phyloP scores from a whole-genome alignment of 1,140 invertebrate genomes.

The Halesus radiatus region DNA sequence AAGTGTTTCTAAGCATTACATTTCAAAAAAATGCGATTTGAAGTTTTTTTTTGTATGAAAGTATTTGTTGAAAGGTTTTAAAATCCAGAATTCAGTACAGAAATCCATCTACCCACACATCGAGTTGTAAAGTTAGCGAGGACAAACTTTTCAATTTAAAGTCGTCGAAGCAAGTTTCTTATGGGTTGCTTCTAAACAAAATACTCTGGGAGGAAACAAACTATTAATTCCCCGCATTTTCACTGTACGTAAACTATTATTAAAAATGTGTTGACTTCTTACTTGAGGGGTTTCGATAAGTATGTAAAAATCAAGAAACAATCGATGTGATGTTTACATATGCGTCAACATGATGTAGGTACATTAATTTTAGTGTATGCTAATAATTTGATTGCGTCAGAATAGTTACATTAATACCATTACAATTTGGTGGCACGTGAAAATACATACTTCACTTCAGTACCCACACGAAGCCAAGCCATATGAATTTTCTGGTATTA shows the following conservation, averaged over 20 bases:
- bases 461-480: conserved; percentile 1
- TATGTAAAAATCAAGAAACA: no score
- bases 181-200: conserved; percentile 23
- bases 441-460: conserved; percentile 7
- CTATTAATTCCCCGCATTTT: neutral
- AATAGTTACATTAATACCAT: conserved; percentile 36
- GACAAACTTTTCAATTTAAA: conserved; percentile 35
- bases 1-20: no score
- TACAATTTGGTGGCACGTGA: neutral
- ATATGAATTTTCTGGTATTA: conserved; percentile 51
- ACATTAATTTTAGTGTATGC: conserved; percentile 16
- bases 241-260: no score
- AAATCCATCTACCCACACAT: no score
- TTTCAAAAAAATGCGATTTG: no score
- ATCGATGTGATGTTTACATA: neutral
- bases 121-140: no score
- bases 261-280: no score
- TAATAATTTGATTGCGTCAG: conserved; percentile 18
- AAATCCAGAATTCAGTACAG: no score
- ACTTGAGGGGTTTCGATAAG: no score
- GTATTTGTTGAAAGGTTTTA: no score
- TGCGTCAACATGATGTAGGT: neutral
- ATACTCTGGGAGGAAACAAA: conserved; percentile 5
- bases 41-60: no score
- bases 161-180: conserved; percentile 12